Evolutionary conservation across 2,888 invertebrate genomes (phyloP).

Genomic region (Lasioglossum lativentre): DNA sequence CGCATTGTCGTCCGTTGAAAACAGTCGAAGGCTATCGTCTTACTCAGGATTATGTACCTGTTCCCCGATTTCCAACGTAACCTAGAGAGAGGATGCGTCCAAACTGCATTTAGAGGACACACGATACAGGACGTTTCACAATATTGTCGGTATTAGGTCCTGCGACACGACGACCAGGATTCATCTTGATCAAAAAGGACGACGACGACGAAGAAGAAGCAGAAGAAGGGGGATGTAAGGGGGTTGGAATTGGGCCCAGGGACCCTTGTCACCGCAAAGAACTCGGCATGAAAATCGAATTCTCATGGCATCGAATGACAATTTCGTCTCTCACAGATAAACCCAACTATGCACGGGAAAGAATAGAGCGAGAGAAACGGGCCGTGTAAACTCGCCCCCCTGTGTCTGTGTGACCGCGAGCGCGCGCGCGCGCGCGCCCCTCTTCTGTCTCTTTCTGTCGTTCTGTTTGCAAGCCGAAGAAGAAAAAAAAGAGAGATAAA

Average conservation of each 20-base stretch:
- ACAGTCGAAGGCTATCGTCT: slow-evolving; percentile 13
- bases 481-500: not conserved
- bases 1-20: slow-evolving; percentile 21
- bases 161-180: slow-evolving; percentile 5
- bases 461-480: not conserved
- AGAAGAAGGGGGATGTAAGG: not conserved
- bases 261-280: slow-evolving; percentile 74
- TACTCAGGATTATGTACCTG: slow-evolving; percentile 60
- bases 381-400: not conserved
- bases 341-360: slow-evolving; percentile 7
- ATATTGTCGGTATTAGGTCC: slow-evolving; percentile 57
- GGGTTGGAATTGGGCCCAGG: slow-evolving; percentile 35
- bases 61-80: slow-evolving; percentile 62
- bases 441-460: not conserved
- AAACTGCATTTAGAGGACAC: slow-evolving; percentile 15
- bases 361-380: not conserved
- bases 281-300: slow-evolving; percentile 81
- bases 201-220: not conserved
- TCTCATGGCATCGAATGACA: slow-evolving; percentile 84
- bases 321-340: slow-evolving; percentile 72
- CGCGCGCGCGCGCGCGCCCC: not conserved
- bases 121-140: slow-evolving; percentile 70
- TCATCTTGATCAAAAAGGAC: not conserved
- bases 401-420: not conserved
- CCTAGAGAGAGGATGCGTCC: not conserved